Conservation (phyloP, 2,797 vertebrate species). For the Neosilurus hyrtlii region DNA sequence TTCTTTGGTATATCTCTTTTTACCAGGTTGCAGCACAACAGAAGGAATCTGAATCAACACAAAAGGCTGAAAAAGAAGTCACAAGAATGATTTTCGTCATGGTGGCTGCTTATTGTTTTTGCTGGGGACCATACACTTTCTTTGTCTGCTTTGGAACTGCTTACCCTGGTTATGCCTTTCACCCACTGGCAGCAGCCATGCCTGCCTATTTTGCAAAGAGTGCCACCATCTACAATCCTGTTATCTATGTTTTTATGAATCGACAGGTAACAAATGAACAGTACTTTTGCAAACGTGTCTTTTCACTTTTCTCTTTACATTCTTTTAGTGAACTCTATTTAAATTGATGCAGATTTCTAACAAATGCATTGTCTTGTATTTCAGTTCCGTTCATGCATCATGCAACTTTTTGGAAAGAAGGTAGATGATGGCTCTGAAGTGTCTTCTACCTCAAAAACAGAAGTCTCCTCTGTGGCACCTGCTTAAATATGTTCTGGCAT, state of each 20-base stretch:
- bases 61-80: constrained; percentile 88
- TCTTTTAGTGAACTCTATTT: neutral
- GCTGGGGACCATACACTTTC: constrained; percentile 84
- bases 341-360: neutral
- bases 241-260: constrained; percentile 91
- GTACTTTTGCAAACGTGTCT: neutral
- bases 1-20: neutral
- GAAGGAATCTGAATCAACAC: constrained; percentile 86
- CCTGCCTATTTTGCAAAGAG: constrained; percentile 89
- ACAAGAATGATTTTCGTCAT: constrained; percentile 88
- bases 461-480: constrained; percentile 84
- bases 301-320: neutral
- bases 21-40: constrained; percentile 85
- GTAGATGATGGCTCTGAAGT: constrained; percentile 83
- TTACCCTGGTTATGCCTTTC: constrained; percentile 84
- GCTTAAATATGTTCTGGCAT: constrained; percentile 66
- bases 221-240: constrained; percentile 88
- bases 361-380: neutral
- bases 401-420: constrained; percentile 85
- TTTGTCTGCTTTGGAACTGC: constrained; percentile 83
- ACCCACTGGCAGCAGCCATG: constrained; percentile 81
- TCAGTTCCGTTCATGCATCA: constrained; percentile 84
- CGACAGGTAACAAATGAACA: constrained; percentile 73
- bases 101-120: constrained; percentile 76
- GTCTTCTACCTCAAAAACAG: constrained; percentile 83